Evolutionary conservation across 2,888 invertebrate genomes (phyloP).

Genomic region (Zele albiditarsus): DNA sequence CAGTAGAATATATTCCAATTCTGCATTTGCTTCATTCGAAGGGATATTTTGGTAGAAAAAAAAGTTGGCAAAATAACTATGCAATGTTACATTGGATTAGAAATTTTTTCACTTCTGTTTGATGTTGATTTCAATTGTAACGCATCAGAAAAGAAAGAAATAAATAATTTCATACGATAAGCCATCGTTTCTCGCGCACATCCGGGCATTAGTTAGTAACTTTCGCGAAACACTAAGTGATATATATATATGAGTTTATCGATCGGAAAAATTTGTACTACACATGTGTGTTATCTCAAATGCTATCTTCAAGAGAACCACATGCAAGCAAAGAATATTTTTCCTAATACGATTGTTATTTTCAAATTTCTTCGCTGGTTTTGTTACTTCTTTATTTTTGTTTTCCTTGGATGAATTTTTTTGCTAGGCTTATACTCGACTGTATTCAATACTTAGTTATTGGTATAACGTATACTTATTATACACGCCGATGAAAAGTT

Average conservation of each 20-base stretch:
- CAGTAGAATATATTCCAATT: too few relatives aligned
- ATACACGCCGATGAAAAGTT: slow-evolving; percentile 46
- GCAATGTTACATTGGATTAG: too few relatives aligned
- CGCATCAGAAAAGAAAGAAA: not conserved
- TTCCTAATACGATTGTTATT: not conserved
- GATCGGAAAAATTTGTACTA: not conserved
- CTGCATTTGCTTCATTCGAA: too few relatives aligned
- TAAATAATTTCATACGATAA: not conserved
- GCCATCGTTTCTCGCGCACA: not conserved
- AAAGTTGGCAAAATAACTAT: too few relatives aligned
- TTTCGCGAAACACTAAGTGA: not conserved
- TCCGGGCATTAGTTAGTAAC: not conserved
- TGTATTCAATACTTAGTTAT: not conserved
- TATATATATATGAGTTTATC: not conserved
- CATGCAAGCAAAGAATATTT: not conserved
- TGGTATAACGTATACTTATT: not conserved
- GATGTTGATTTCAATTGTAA: not conserved
- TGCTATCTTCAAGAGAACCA: not conserved
- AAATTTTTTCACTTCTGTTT: not conserved
- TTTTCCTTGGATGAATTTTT: not conserved
- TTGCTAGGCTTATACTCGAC: not conserved
- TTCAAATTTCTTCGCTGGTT: not conserved
- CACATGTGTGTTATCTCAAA: not conserved
- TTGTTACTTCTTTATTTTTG: not conserved
- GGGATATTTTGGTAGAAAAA: too few relatives aligned